Evolutionary conservation across 2,797 vertebrate genomes (phyloP).

Genomic region (Pipistrellus pygmaeus): DNA sequence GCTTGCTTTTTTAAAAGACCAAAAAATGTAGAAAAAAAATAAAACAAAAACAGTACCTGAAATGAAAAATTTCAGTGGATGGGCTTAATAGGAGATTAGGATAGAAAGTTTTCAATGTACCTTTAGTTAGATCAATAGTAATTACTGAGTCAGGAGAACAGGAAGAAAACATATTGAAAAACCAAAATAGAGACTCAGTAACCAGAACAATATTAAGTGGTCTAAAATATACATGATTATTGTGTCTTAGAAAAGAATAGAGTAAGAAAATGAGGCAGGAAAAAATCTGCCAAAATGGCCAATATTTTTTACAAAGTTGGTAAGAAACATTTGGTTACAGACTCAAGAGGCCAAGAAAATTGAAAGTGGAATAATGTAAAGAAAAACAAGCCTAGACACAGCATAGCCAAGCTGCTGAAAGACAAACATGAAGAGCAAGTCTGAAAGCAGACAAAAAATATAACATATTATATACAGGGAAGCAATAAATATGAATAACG

Average conservation of each 20-base stretch:
- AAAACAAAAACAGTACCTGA: not conserved
- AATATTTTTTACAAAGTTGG: not conserved
- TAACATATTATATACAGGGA: not conserved
- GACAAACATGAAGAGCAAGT: constrained; percentile 20
- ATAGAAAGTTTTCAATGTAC: not conserved
- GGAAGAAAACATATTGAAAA: constrained; percentile 22
- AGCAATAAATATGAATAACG: constrained; percentile 31
- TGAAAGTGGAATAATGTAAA: constrained; percentile 20
- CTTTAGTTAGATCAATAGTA: constrained; percentile 16
- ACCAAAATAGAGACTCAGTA: not conserved
- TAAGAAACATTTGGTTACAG: not conserved
- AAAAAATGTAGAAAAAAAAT: not conserved
- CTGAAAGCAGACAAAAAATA: not conserved
- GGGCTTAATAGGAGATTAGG: not conserved
- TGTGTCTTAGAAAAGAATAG: constrained; percentile 14
- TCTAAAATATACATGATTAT: not conserved
- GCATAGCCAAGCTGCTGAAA: constrained; percentile 25
- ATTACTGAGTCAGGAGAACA: constrained; percentile 11
- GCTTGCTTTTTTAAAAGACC: not conserved
- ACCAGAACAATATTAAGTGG: not conserved
- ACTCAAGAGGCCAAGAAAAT: constrained; percentile 23
- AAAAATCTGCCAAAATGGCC: not conserved
- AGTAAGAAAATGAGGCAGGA: not conserved
- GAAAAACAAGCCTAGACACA: not conserved
- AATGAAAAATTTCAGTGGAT: constrained; percentile 9